Conservation (phyloP, 64 coral and sea anemone species). For the Platygyra sinensis region DNA sequence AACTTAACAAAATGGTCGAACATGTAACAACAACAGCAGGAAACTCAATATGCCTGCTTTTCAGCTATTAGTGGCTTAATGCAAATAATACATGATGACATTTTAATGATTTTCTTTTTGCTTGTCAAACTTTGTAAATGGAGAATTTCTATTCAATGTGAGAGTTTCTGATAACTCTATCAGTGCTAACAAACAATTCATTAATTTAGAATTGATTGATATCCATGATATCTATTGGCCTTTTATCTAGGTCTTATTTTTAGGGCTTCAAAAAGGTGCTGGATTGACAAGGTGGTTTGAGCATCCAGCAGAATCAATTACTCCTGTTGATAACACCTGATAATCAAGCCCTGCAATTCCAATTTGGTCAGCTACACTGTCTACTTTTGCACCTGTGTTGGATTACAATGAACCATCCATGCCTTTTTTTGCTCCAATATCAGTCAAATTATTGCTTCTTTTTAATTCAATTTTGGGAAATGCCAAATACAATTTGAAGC, state of each 20-base stretch:
- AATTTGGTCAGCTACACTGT: neutral
- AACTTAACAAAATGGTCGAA: too few species aligned
- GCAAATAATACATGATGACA: neutral
- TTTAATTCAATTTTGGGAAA: neutral
- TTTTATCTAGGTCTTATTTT: neutral
- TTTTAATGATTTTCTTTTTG: neutral
- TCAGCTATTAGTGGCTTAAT: neutral
- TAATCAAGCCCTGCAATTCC: neutral
- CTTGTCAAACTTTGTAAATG: neutral
- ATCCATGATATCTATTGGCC: neutral
- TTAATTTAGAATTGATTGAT: slow-evolving; percentile 18
- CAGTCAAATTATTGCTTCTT: neutral
- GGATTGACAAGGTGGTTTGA: slow-evolving; percentile 2
- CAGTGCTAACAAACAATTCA: neutral
- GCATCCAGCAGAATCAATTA: slow-evolving; percentile 20
- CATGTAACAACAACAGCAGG: too few species aligned
- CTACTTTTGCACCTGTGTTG: neutral
- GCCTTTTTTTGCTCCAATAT: neutral
- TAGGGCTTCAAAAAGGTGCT: neutral
- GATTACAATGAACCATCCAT: neutral
- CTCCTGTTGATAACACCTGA: neutral
- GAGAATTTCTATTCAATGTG: slow-evolving; percentile 10
- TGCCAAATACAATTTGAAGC: neutral
- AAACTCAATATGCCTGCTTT: too few species aligned
- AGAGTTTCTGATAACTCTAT: slow-evolving; percentile 10